Conservation (phyloP, 2,888 invertebrate species). For the Norana najaformis region DNA sequence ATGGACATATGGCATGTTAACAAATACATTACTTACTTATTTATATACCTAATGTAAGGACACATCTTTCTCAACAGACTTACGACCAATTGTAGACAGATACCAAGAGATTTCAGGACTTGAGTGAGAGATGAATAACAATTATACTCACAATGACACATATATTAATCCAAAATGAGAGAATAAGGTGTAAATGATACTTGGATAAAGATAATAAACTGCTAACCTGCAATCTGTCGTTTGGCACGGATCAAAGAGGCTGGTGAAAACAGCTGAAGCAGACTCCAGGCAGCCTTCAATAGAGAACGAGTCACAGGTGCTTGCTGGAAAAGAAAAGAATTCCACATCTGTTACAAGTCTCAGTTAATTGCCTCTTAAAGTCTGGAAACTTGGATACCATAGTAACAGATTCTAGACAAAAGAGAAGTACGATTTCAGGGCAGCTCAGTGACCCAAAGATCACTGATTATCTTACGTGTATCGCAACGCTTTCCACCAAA, state of each 20-base stretch:
- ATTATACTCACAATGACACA: not conserved
- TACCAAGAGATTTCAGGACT: too few relatives aligned
- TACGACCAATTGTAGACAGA: too few relatives aligned
- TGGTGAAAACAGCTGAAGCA: not conserved
- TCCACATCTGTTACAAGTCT: not conserved
- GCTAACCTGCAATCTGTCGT: not conserved
- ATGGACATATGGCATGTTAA: too few relatives aligned
- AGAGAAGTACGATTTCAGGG: too few relatives aligned
- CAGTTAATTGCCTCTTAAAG: not conserved
- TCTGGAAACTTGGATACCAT: not conserved
- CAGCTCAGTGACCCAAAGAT: too few relatives aligned
- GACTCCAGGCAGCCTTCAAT: not conserved
- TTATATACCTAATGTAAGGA: too few relatives aligned
- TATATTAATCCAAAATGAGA: not conserved
- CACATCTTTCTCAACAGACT: too few relatives aligned
- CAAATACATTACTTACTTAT: too few relatives aligned
- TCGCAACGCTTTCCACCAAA: conserved; percentile 20
- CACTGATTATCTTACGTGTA: not conserved
- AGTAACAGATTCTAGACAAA: not conserved
- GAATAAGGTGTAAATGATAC: not conserved
- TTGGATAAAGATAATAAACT: not conserved
- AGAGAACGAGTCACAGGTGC: not conserved
- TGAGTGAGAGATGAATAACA: too few relatives aligned
- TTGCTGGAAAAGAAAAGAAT: not conserved
- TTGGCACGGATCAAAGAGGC: not conserved